phyloP scores from a whole-genome alignment of 2,888 invertebrate genomes.

The Amphiduros pacificus region DNA sequence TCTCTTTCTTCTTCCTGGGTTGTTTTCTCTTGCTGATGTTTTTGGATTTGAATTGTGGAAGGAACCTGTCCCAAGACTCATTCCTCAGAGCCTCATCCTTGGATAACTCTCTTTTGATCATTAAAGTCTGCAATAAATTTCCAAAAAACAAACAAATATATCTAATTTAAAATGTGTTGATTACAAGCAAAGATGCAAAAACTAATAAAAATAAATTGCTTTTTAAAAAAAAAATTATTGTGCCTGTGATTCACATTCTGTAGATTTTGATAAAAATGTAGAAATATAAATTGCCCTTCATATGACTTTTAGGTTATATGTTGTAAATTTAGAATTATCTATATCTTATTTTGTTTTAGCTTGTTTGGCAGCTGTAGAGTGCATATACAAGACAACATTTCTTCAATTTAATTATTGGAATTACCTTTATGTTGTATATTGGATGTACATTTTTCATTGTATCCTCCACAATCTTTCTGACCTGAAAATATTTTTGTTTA shows the following conservation, averaged over 20 bases:
- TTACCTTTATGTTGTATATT: slow-evolving; percentile 83
- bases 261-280: no score
- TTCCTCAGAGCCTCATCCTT: slow-evolving; percentile 89
- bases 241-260: no score
- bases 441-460: slow-evolving; percentile 99
- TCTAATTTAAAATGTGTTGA: neutral
- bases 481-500: slow-evolving; percentile 34
- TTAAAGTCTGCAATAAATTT: slow-evolving; percentile 73
- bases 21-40: slow-evolving; percentile 86
- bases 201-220: no score
- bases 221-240: no score
- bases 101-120: slow-evolving; percentile 94
- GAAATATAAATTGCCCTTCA: no score
- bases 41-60: slow-evolving; percentile 90
- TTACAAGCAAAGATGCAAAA: neutral
- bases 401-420: no score
- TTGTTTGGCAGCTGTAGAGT: no score
- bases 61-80: slow-evolving; percentile 95
- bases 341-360: no score
- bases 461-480: slow-evolving; percentile 85
- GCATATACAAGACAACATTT: no score
- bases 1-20: slow-evolving; percentile 83
- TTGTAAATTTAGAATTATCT: no score
- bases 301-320: no score
- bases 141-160: neutral